Conservation (phyloP, 35 echinoderm and acorn worm species). For the Apostichopus japonicus region DNA sequence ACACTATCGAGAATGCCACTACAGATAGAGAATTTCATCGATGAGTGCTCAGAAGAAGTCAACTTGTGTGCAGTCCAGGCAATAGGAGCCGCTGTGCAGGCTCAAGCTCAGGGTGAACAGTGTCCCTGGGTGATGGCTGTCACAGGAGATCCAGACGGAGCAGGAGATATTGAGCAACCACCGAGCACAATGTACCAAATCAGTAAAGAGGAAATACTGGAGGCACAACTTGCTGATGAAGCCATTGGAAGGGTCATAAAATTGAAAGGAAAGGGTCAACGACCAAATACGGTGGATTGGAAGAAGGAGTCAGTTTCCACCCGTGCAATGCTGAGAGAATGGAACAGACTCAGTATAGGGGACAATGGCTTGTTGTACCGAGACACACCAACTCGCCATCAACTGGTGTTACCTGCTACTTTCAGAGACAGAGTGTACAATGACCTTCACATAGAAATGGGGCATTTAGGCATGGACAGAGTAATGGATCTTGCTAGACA, state of each 20-base stretch:
- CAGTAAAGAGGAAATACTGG: slow-evolving; percentile 18
- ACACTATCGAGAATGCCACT: slow-evolving; percentile 58
- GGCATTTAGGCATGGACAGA: slow-evolving; percentile 65
- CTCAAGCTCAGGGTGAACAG: neutral
- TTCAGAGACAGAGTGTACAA: slow-evolving; percentile 4
- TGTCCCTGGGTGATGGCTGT: slow-evolving; percentile 29
- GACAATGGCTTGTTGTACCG: slow-evolving; percentile 67
- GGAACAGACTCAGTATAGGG: slow-evolving; percentile 40
- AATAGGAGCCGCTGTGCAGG: neutral
- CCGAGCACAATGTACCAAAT: neutral
- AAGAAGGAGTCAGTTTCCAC: neutral
- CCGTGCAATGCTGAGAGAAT: neutral
- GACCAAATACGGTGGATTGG: neutral
- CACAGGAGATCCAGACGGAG: slow-evolving; percentile 18
- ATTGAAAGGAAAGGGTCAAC: slow-evolving; percentile 1
- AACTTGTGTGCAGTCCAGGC: slow-evolving; percentile 10
- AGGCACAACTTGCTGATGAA: neutral
- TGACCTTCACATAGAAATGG: slow-evolving; percentile 72
- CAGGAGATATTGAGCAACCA: neutral
- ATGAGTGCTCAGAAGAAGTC: slow-evolving; percentile 31
- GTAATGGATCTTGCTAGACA: slow-evolving; percentile 43
- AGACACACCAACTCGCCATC: neutral
- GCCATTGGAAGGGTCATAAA: slow-evolving; percentile 23
- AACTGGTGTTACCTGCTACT: slow-evolving; percentile 57
- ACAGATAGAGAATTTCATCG: slow-evolving; percentile 20